Evolutionary conservation across 2,113 vertebrate genomes (phyloP).

Genomic region (Ciconia maguari): DNA sequence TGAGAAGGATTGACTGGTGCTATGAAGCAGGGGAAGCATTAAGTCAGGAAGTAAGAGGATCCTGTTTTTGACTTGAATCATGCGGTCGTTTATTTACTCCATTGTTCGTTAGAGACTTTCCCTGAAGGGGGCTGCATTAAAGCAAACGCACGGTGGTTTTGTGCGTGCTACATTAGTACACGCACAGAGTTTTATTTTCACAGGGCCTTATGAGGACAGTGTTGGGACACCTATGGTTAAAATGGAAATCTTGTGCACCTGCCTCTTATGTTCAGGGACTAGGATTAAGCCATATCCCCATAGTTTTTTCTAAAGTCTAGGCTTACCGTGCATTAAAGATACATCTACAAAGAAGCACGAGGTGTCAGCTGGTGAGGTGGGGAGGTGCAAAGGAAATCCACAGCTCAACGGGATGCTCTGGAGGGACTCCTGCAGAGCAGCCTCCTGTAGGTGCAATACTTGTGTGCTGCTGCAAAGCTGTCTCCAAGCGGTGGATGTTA

Average conservation of each 20-base stretch:
- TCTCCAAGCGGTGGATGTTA: neutral
- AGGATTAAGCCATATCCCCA: neutral
- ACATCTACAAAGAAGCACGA: neutral
- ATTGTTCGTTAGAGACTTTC: neutral
- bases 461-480: neutral
- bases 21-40: conserved; percentile 36
- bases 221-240: neutral
- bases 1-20: conserved; percentile 33
- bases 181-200: neutral
- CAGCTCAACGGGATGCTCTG: neutral
- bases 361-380: neutral
- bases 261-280: neutral
- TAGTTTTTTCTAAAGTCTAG: neutral
- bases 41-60: conserved; percentile 22
- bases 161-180: neutral
- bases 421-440: neutral
- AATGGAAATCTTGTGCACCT: neutral
- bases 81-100: neutral
- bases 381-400: neutral
- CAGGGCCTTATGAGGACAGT: neutral
- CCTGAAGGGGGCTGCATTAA: neutral
- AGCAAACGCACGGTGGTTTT: accelerated
- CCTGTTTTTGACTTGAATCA: neutral
- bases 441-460: neutral
- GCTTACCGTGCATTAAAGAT: neutral